phyloP scores from a whole-genome alignment of 2,797 vertebrate species.

The Cottoperca gobio region DNA sequence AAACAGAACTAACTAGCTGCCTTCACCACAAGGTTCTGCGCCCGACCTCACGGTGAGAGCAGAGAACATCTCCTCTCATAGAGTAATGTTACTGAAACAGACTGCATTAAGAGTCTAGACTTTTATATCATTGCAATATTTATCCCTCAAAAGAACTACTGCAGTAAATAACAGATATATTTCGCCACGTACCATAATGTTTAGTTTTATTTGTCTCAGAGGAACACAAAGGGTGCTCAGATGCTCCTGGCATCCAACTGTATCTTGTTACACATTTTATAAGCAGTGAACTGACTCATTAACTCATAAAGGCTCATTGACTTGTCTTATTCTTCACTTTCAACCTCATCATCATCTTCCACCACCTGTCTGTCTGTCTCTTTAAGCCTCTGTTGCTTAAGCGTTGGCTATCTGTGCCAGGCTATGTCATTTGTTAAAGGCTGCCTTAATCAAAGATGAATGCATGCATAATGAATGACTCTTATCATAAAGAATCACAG shows the following conservation, averaged over 20 bases:
- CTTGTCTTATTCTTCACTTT: background rate
- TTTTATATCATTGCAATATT: constrained; percentile 21
- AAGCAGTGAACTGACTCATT: background rate
- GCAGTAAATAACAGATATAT: constrained; percentile 4
- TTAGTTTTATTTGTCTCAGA: constrained; percentile 3
- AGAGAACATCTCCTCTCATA: too few relatives aligned
- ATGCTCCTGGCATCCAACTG: constrained; percentile 18
- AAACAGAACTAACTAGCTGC: too few relatives aligned
- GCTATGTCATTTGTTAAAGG: constrained; percentile 61
- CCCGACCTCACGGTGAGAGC: too few relatives aligned
- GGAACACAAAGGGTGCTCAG: background rate
- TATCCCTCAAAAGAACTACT: constrained; percentile 6
- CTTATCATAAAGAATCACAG: constrained; percentile 60
- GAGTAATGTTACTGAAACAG: constrained; percentile 2
- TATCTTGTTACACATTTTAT: constrained; percentile 5
- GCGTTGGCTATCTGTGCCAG: constrained; percentile 24
- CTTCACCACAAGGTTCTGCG: too few relatives aligned
- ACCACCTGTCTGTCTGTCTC: constrained; percentile 6
- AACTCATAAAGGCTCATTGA: constrained; percentile 8
- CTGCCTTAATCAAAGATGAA: constrained; percentile 54
- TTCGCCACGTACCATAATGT: background rate
- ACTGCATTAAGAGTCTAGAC: background rate
- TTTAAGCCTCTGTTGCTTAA: constrained; percentile 22
- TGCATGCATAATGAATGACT: constrained; percentile 69
- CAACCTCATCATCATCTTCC: background rate